phyloP scores from a whole-genome alignment of 2,797 vertebrate species.

The Botia almorhae region DNA sequence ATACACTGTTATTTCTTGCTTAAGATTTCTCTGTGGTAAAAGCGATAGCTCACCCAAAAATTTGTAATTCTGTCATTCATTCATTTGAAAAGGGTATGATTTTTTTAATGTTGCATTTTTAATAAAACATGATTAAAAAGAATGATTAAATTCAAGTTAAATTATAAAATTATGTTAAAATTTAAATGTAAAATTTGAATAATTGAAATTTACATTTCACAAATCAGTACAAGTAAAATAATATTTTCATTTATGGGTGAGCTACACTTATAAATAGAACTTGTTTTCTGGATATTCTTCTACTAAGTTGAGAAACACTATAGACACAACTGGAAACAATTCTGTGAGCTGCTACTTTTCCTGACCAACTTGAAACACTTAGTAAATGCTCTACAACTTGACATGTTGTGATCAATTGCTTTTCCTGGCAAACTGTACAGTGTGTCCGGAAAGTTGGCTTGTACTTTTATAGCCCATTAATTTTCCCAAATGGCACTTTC shows the following conservation, averaged over 20 bases:
- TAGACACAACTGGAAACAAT: slow-evolving; percentile 7
- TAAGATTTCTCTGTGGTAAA: not conserved
- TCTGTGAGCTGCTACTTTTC: slow-evolving; percentile 34
- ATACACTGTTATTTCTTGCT: not conserved
- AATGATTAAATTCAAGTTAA: no score
- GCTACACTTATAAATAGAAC: not conserved
- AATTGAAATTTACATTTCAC: no score
- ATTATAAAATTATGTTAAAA: no score
- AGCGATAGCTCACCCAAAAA: not conserved
- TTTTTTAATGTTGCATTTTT: no score
- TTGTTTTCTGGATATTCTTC: not conserved
- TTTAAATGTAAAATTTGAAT: no score
- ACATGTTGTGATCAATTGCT: slow-evolving; percentile 47
- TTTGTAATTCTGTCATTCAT: not conserved
- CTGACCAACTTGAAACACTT: slow-evolving; percentile 37
- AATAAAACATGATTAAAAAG: no score
- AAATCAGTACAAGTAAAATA: no score
- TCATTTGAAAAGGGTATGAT: no score
- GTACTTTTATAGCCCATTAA: slow-evolving; percentile 45
- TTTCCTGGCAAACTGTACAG: slow-evolving; percentile 46
- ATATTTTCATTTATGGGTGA: not conserved
- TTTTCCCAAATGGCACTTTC: slow-evolving; percentile 50
- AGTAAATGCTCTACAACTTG: slow-evolving; percentile 22
- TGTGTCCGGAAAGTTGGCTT: slow-evolving; percentile 41
- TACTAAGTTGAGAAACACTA: not conserved